phyloP scores from a whole-genome alignment of 2,888 invertebrate genomes.

The Cosmorhoe ocellata region DNA sequence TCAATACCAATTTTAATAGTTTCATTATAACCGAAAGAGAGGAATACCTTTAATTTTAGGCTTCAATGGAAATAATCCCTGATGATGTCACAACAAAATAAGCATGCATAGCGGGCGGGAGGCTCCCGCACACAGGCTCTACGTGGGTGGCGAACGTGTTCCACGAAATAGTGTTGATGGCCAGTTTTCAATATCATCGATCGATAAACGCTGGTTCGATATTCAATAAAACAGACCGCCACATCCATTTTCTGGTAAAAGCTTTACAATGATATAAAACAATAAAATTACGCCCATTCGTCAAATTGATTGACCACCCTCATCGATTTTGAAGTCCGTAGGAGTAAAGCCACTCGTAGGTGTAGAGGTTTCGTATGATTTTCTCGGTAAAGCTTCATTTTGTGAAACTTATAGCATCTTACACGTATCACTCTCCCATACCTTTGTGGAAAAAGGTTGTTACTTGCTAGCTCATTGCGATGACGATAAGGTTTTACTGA shows the following conservation, averaged over 20 bases:
- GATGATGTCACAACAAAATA: constrained; percentile 52
- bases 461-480: no score
- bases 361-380: no score
- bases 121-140: constrained; percentile 49
- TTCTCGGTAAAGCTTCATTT: no score
- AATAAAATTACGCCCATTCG: constrained; percentile 27
- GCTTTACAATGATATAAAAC: constrained; percentile 32
- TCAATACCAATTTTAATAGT: constrained; percentile 22
- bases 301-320: constrained; percentile 34
- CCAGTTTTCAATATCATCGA: constrained; percentile 51
- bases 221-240: constrained; percentile 45
- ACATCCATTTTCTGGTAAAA: constrained; percentile 32
- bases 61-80: constrained; percentile 31
- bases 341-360: neutral
- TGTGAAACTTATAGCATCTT: no score
- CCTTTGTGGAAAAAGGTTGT: no score
- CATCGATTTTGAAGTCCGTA: constrained; percentile 19
- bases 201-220: constrained; percentile 56
- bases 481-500: no score
- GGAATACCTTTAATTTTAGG: constrained; percentile 21
- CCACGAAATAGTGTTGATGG: constrained; percentile 68
- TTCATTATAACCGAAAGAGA: constrained; percentile 13
- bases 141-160: constrained; percentile 75
- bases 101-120: constrained; percentile 44
- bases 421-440: no score